A percentile compares a stretch with the other conserved stretches of the same genome.
These are phyloP conservation scores for Aspidapion aeneum DNA, from an alignment of 2,888 invertebrate genomes.

Conservation along the genomic window DNA sequence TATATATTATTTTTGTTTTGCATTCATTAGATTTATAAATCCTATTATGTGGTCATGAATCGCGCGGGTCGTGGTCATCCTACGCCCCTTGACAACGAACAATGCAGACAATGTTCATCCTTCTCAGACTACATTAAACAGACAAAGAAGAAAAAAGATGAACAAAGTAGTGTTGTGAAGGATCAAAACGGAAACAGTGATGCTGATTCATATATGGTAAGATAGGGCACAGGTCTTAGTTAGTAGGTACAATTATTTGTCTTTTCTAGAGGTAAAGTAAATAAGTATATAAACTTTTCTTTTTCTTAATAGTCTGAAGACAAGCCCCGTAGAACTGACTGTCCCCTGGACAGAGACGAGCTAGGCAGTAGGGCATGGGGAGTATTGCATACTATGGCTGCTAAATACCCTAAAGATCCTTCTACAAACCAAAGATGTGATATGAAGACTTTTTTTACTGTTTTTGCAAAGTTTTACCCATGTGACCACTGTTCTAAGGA, in stretches of 20 bases:
- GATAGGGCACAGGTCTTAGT: neutral
- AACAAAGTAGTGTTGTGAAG: constrained; percentile 19
- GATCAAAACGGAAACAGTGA: neutral
- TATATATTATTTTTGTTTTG: no score
- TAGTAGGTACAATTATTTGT: neutral
- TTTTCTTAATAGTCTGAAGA: neutral
- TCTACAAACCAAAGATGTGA: constrained; percentile 64
- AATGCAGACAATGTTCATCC: constrained; percentile 46
- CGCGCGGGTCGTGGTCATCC: no score
- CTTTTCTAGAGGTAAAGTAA: no score
- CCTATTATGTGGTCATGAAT: constrained; percentile 37
- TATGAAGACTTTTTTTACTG: constrained; percentile 76
- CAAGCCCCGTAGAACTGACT: constrained; percentile 49
- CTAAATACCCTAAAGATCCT: constrained; percentile 88
- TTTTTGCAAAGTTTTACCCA: constrained; percentile 88
- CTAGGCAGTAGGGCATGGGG: constrained; percentile 86
- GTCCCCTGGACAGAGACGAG: constrained; percentile 75
- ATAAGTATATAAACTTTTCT: no score
- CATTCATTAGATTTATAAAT: no score
- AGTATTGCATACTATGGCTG: constrained; percentile 93
- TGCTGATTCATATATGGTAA: neutral
- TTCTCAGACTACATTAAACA: constrained; percentile 46
- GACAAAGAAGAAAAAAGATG: constrained; percentile 37
- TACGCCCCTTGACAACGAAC: constrained; percentile 45
- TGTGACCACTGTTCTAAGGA: constrained; percentile 90